phyloP scores from a whole-genome alignment of 30 jellyfish, hydroid and myxozoan genomes.

The Cassiopea xamachana region DNA sequence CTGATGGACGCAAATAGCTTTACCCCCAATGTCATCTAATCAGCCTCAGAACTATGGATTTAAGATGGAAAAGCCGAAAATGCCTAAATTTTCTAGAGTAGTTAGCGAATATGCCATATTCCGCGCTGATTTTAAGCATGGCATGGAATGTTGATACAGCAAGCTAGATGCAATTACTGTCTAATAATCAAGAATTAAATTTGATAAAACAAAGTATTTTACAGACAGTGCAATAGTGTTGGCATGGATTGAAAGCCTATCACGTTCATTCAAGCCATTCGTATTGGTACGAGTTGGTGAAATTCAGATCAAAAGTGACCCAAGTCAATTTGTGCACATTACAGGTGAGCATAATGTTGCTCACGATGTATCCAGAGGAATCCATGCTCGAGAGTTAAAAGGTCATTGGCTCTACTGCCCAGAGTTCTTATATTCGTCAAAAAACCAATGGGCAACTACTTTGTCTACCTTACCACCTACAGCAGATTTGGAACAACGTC shows the following conservation, averaged over 20 bases:
- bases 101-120: constrained; percentile 65
- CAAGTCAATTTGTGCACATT: constrained; percentile 59
- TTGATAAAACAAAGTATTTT: constrained; percentile 27
- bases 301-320: constrained; percentile 61
- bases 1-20: no score
- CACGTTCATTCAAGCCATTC: constrained; percentile 65
- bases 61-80: constrained; percentile 46
- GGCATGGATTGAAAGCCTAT: constrained; percentile 73
- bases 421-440: constrained; percentile 52
- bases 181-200: constrained; percentile 45
- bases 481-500: constrained; percentile 28
- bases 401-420: constrained; percentile 75
- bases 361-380: constrained; percentile 71
- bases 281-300: constrained; percentile 71
- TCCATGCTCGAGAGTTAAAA: constrained; percentile 33
- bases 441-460: constrained; percentile 51
- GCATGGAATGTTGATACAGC: constrained; percentile 42
- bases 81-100: constrained; percentile 72
- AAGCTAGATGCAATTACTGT: constrained; percentile 48
- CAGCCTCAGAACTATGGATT: constrained; percentile 27
- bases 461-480: constrained; percentile 18
- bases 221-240: constrained; percentile 65
- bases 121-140: constrained; percentile 64
- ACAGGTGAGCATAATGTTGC: constrained; percentile 63
- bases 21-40: background rate